Evolutionary conservation across 2,888 invertebrate genomes (phyloP).

Genomic region (Nymphalis c-album): DNA sequence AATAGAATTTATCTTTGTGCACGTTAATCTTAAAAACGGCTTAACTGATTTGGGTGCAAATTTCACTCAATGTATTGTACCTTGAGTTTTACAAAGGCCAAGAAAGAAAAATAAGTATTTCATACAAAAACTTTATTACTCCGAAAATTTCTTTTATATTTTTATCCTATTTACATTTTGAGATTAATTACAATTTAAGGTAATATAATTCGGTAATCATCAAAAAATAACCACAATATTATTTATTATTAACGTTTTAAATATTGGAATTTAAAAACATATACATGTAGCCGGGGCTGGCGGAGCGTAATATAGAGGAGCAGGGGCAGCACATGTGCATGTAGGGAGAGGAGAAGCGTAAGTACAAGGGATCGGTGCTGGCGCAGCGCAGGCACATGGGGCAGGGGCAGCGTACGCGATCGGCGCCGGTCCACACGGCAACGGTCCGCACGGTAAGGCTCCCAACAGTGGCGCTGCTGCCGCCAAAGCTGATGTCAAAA

Average conservation of each 20-base stretch:
- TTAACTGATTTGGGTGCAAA: too few species aligned
- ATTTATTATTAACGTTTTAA: background rate
- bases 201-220: background rate
- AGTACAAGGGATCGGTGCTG: slow-evolving; percentile 6
- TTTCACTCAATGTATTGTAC: too few species aligned
- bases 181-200: too few species aligned
- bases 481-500: slow-evolving; percentile 54
- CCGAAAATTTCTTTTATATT: too few species aligned
- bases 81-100: too few species aligned
- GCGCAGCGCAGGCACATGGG: slow-evolving; percentile 11
- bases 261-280: slow-evolving; percentile 17
- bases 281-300: slow-evolving; percentile 24
- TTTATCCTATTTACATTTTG: too few species aligned
- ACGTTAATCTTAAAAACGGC: too few species aligned
- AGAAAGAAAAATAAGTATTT: too few species aligned
- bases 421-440: slow-evolving; percentile 26
- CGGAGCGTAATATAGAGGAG: slow-evolving; percentile 12
- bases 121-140: too few species aligned
- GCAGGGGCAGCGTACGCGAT: slow-evolving; percentile 15
- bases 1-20: too few species aligned
- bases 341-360: slow-evolving; percentile 9
- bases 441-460: slow-evolving; percentile 33
- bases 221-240: background rate
- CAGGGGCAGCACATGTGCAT: slow-evolving; percentile 10
- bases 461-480: slow-evolving; percentile 52